These are phyloP conservation scores for Periphyllus acericola DNA, from an alignment of 2,888 invertebrate genomes.

Conservation along the genomic window DNA sequence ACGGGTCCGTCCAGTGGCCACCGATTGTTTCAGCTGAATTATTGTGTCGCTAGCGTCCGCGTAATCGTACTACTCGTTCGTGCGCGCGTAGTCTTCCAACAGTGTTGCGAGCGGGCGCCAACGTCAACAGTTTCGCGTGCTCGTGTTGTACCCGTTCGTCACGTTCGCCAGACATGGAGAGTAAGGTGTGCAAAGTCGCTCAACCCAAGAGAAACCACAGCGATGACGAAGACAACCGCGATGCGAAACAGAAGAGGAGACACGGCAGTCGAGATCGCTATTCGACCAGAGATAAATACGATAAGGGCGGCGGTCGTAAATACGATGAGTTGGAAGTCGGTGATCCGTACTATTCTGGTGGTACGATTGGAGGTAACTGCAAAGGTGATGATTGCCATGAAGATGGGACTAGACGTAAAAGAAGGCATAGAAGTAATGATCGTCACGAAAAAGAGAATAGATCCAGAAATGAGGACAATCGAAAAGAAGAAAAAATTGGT, in stretches of 20 bases:
- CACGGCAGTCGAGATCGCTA: conserved; percentile 33
- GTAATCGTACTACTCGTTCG: background rate
- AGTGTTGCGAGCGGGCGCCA: background rate
- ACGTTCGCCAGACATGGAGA: conserved; percentile 22
- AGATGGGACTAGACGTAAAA: conserved; percentile 37
- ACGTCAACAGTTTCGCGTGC: background rate
- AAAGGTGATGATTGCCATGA: background rate
- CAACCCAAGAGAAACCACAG: conserved; percentile 25
- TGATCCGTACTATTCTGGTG: conserved; percentile 53
- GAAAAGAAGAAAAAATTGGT: conserved; percentile 36
- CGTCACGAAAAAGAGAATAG: conserved; percentile 48
- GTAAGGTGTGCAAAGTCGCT: conserved; percentile 42
- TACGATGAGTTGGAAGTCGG: conserved; percentile 40
- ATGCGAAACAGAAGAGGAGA: conserved; percentile 18
- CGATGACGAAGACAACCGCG: conserved; percentile 30
- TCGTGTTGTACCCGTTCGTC: background rate
- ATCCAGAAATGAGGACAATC: conserved; percentile 32
- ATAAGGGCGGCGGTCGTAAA: conserved; percentile 19
- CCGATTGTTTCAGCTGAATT: too few relatives aligned
- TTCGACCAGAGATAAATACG: conserved; percentile 32
- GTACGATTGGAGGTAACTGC: background rate
- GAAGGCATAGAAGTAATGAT: conserved; percentile 40
- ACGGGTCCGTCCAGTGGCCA: too few relatives aligned
- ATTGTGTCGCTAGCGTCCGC: background rate
- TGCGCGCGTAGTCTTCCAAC: background rate